These are phyloP conservation scores for Oreochromis tanganicae DNA, from an alignment of 2,113 vertebrate genomes.

Conservation along the genomic window DNA sequence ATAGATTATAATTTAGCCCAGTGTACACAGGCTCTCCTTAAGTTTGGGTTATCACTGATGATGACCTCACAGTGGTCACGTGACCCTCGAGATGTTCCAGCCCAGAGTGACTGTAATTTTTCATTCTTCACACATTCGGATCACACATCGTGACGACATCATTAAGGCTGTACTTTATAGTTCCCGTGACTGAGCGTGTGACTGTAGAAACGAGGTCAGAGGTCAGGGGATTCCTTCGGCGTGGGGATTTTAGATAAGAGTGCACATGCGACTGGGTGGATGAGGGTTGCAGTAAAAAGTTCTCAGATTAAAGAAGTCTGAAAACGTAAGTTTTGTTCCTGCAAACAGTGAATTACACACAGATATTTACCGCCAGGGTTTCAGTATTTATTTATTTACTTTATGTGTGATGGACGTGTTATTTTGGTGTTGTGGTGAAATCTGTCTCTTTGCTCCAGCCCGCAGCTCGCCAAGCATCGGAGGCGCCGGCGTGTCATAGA, in stretches of 20 bases:
- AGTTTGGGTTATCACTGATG: neutral
- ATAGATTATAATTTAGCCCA: neutral
- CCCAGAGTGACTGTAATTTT: neutral
- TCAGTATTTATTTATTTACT: neutral
- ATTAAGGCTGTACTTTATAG: neutral
- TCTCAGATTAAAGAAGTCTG: neutral
- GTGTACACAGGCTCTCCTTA: neutral
- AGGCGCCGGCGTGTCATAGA: neutral
- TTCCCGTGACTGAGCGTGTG: neutral
- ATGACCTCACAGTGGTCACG: neutral
- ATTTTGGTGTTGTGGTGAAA: neutral
- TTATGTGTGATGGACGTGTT: neutral
- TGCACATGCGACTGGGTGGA: neutral
- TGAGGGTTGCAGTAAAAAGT: neutral
- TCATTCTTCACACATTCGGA: neutral
- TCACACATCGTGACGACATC: neutral
- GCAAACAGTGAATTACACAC: neutral
- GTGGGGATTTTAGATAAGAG: neutral
- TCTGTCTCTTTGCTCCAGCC: slow-evolving; percentile 6
- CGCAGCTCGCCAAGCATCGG: slow-evolving; percentile 12
- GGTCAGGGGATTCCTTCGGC: neutral
- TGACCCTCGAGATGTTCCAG: neutral
- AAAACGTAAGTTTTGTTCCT: neutral
- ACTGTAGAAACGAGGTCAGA: neutral
- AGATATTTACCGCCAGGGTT: neutral